These are phyloP conservation scores for Heliconius hermathena DNA, from an alignment of 1,140 invertebrate genomes.

Conservation along the genomic window DNA sequence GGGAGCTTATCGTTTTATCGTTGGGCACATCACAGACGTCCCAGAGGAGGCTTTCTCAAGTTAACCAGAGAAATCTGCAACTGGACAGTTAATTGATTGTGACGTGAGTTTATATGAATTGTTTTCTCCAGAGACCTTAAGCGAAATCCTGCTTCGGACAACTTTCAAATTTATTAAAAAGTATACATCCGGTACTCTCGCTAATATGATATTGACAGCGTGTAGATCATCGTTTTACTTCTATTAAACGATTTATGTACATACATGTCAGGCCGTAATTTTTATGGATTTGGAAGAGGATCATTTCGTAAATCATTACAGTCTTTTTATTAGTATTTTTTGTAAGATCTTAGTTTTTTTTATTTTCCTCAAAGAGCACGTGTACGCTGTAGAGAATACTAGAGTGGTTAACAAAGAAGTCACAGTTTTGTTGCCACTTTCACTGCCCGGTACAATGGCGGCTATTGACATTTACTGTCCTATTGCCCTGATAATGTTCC, in stretches of 20 bases:
- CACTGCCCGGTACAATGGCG: constrained; percentile 1
- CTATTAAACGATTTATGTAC: too few relatives aligned
- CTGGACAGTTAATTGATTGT: neutral
- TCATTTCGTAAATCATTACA: too few relatives aligned
- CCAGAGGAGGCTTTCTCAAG: neutral
- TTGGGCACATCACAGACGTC: neutral
- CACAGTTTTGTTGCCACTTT: constrained; percentile 1
- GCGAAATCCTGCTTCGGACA: neutral
- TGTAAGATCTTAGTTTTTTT: neutral
- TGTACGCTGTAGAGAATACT: neutral
- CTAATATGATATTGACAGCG: neutral
- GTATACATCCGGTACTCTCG: neutral
- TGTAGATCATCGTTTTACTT: too few relatives aligned
- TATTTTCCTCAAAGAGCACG: neutral
- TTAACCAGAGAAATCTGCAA: neutral
- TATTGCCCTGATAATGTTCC: neutral
- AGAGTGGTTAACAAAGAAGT: neutral
- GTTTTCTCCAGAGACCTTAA: neutral
- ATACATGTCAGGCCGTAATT: too few relatives aligned
- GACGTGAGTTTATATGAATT: constrained; percentile 1
- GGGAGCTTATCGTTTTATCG: neutral
- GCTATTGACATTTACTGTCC: neutral
- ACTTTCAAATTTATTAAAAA: constrained; percentile 5
- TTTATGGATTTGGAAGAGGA: too few relatives aligned
- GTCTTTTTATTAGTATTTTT: too few relatives aligned